Evolutionary conservation across 2,797 vertebrate species (phyloP).

Genomic region (Sitta carolinensis): DNA sequence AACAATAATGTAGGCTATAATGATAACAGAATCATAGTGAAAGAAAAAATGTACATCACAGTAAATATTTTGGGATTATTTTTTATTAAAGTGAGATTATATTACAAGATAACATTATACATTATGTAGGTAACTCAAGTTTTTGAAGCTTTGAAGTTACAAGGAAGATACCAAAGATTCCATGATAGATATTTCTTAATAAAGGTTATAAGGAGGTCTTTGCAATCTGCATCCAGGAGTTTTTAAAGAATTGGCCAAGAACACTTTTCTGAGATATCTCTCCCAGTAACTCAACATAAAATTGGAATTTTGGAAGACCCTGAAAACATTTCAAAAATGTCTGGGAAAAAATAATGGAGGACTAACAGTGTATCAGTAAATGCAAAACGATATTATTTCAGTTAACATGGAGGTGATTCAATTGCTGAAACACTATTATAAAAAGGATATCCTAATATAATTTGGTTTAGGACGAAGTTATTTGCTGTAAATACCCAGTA

Average conservation of each 20-base stretch:
- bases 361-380: neutral
- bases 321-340: neutral
- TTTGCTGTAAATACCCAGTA: neutral
- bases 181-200: neutral
- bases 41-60: neutral
- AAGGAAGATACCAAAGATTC: neutral
- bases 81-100: neutral
- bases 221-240: neutral
- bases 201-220: neutral
- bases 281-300: neutral
- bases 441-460: neutral
- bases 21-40: neutral
- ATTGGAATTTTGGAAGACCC: neutral
- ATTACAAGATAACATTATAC: neutral
- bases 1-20: neutral
- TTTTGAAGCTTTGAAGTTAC: neutral
- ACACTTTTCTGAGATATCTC: neutral
- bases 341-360: neutral
- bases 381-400: neutral
- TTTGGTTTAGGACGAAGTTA: neutral
- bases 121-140: neutral
- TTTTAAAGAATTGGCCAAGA: neutral
- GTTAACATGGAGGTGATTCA: neutral
- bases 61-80: neutral
- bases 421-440: neutral